A percentile compares a stretch with the other conserved stretches of the same genome.
phyloP scores from a whole-genome alignment of 2,113 vertebrate genomes.

The Lophura nycthemera region DNA sequence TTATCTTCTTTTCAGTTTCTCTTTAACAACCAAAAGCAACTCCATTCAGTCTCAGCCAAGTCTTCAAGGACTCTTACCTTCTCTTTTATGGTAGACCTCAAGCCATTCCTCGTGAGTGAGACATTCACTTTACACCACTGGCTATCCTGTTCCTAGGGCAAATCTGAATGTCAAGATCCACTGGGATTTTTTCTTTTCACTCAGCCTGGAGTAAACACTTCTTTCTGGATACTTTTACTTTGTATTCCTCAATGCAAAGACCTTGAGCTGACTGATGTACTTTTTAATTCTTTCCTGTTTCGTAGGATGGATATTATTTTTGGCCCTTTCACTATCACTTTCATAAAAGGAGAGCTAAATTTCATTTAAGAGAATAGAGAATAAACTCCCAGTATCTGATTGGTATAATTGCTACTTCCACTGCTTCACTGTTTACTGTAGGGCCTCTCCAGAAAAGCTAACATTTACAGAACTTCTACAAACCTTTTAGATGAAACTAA shows the following conservation, averaged over 20 bases:
- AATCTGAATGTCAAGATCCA: background rate
- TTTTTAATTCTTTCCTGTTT: background rate
- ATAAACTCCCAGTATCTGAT: background rate
- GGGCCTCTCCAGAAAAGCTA: conserved; percentile 28
- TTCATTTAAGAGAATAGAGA: background rate
- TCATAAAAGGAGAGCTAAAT: background rate
- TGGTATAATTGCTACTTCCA: background rate
- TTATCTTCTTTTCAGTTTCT: background rate
- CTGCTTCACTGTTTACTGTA: conserved; percentile 30
- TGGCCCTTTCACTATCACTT: background rate
- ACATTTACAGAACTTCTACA: conserved; percentile 67
- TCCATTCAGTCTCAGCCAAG: background rate
- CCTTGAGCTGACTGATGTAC: background rate
- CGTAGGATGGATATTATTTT: background rate
- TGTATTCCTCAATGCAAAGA: background rate
- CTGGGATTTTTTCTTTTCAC: background rate
- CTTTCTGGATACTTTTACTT: background rate
- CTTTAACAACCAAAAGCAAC: background rate
- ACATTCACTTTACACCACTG: background rate
- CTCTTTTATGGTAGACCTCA: background rate
- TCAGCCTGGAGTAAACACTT: background rate
- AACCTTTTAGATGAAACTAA: conserved; percentile 32
- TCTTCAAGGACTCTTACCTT: background rate
- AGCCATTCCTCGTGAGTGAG: fast-evolving
- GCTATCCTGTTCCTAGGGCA: background rate